Evolutionary conservation across 2,888 invertebrate species (phyloP).

Genomic region (Apamea epomidion): DNA sequence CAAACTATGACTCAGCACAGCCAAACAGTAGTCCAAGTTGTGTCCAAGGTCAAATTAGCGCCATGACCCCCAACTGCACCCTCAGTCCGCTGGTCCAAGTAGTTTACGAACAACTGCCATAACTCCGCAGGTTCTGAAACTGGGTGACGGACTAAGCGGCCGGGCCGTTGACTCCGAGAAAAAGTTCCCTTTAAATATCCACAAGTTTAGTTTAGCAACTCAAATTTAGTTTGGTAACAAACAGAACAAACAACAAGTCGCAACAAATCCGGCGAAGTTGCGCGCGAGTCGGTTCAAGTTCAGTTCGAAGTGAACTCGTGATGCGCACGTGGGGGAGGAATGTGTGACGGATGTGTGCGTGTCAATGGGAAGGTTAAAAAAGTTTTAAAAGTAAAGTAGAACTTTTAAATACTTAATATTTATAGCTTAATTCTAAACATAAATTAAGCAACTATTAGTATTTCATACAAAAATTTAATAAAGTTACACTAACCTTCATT

Average conservation of each 20-base stretch:
- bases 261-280: constrained; percentile 88
- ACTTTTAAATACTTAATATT: not conserved
- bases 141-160: constrained; percentile 89
- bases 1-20: constrained; percentile 74
- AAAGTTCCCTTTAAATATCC: constrained; percentile 91
- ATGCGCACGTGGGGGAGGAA: constrained; percentile 54
- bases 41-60: constrained; percentile 89
- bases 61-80: constrained; percentile 89
- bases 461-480: not conserved
- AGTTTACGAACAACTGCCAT: constrained; percentile 90
- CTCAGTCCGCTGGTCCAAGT: constrained; percentile 86
- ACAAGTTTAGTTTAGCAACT: constrained; percentile 90
- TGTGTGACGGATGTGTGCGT: constrained; percentile 3
- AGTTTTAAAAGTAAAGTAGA: not conserved
- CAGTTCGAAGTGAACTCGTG: constrained; percentile 71
- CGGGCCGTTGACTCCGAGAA: constrained; percentile 90
- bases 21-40: constrained; percentile 81
- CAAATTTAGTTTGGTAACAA: constrained; percentile 90
- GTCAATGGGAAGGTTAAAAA: not conserved
- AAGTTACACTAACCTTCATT: not conserved
- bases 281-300: constrained; percentile 90
- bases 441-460: not conserved
- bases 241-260: constrained; percentile 89
- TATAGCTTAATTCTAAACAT: not conserved
- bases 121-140: constrained; percentile 89